Evolutionary conservation across 2,797 vertebrate genomes (phyloP), one percentile per base, ranked within the genome.

Genomic region (Enteromius mattozi): DNA sequence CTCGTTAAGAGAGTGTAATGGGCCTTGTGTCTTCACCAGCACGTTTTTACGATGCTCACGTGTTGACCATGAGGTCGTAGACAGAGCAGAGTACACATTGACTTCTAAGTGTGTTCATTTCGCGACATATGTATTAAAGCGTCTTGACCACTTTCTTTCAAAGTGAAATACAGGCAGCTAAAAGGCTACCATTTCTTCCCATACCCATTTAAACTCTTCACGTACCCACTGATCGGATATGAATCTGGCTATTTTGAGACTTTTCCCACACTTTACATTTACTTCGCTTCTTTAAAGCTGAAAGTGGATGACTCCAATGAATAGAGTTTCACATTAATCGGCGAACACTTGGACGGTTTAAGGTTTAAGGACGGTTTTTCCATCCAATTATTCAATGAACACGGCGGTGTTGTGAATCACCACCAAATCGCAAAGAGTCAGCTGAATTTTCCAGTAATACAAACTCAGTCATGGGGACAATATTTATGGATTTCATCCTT

Each of bases 401-500:
- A 40, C 12, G 12, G 21, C 19, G 30, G 24, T 6, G 14, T 76
- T 56, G 27, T 69, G 81, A 78, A 84, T 84, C 75, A 19, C 49
- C 49, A 59, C 45, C 24, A 37, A 40, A 76, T 78, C 37, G 7
- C 49, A 69, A 54, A 51, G 19, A 61, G 49, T 78, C 82, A 61
- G 65, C 75, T 71, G 75, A 78, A 78, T 63, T 78, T 78, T 78
- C 21, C 75, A 78, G 37, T 33, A 84, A 78, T 71, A 84, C 82
- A 78, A 84, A 70, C 75, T 71, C 75, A 70, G 51, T 79, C 82
- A 84, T 61, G 82, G 51, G 82, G 51, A 84, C 82, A 45, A 69
- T 84, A 84, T 78, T 78, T 84, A 70, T 42, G 75, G 75, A 78
- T 84, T 78, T 84, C 75, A 70, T 80, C 71, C 78, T 85, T 80